These are phyloP conservation scores for Ceratosolen solmsi DNA, from an alignment of 1,140 invertebrate species.

Conservation along the genomic window DNA sequence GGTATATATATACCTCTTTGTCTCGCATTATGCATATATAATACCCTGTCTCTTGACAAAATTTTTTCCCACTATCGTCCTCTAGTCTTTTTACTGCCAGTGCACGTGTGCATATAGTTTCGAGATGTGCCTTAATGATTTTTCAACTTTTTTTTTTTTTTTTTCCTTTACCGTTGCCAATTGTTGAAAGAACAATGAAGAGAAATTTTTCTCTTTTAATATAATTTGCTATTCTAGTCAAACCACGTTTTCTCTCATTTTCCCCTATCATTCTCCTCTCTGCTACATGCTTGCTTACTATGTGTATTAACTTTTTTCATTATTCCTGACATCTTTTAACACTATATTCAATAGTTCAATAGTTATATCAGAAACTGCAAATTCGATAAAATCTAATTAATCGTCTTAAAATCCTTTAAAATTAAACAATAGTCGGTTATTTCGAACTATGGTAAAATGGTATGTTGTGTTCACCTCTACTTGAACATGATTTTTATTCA, in stretches of 20 bases:
- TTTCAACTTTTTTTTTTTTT: constrained; percentile 11
- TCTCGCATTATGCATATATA: constrained; percentile 19
- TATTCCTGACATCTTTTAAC: background rate
- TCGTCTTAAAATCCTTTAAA: no score
- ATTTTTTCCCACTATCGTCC: background rate
- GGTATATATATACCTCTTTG: background rate
- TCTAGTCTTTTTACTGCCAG: background rate
- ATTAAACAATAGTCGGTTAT: no score
- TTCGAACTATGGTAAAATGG: no score
- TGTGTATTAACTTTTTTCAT: background rate
- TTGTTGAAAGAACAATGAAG: constrained; percentile 7
- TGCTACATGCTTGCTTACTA: background rate
- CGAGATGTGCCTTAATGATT: background rate
- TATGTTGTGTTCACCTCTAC: no score
- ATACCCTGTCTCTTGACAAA: constrained; percentile 20
- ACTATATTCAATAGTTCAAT: no score
- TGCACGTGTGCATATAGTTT: background rate
- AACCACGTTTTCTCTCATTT: background rate
- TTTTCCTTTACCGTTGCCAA: background rate
- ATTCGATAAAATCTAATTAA: no score
- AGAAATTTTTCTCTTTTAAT: no score
- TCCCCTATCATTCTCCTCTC: background rate
- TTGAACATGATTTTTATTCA: no score
- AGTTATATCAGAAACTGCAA: no score
- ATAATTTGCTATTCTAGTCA: no score